Percentiles rank a stretch among this genome's conserved stretches.
phyloP scores from a whole-genome alignment of 2,113 vertebrate genomes.

The Alethe castanea region DNA sequence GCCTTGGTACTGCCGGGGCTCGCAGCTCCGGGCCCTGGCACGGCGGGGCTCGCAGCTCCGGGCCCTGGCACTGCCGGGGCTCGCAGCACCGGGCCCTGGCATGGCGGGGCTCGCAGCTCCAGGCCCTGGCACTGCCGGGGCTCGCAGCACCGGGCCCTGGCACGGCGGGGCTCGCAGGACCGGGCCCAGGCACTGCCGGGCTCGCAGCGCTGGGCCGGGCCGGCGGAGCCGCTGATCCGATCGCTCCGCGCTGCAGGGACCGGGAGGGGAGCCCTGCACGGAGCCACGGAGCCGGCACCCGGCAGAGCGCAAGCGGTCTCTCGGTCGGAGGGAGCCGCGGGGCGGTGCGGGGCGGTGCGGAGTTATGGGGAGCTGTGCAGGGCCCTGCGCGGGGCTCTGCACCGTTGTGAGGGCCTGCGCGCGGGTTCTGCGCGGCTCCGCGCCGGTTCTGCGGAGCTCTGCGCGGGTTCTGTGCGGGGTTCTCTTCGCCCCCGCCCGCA shows the following conservation, averaged over 20 bases:
- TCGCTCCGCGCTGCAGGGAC: background rate
- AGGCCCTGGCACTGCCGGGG: background rate
- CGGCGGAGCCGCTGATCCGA: background rate
- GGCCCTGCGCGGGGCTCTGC: background rate
- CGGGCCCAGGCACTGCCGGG: too few species aligned
- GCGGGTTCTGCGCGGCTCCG: background rate
- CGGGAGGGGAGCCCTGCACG: too few species aligned
- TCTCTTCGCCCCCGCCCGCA: background rate
- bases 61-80: background rate
- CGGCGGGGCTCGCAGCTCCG: fast-evolving
- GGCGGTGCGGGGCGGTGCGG: background rate
- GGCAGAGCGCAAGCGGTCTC: background rate
- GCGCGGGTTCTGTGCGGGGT: background rate
- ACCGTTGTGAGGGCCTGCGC: background rate
- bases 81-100: too few species aligned
- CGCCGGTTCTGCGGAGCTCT: too few species aligned
- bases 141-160: background rate
- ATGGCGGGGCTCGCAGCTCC: fast-evolving
- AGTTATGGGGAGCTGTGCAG: too few species aligned
- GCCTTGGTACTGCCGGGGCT: too few species aligned
- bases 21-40: too few species aligned
- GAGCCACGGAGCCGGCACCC: fast-evolving
- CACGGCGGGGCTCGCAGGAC: background rate
- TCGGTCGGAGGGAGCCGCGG: background rate
- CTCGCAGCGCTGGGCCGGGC: fast-evolving